Percentiles rank a stretch among this genome's conserved stretches.
Evolutionary conservation across 2,888 invertebrate genomes (phyloP).

Genomic region (Gandaritis pyraliata): DNA sequence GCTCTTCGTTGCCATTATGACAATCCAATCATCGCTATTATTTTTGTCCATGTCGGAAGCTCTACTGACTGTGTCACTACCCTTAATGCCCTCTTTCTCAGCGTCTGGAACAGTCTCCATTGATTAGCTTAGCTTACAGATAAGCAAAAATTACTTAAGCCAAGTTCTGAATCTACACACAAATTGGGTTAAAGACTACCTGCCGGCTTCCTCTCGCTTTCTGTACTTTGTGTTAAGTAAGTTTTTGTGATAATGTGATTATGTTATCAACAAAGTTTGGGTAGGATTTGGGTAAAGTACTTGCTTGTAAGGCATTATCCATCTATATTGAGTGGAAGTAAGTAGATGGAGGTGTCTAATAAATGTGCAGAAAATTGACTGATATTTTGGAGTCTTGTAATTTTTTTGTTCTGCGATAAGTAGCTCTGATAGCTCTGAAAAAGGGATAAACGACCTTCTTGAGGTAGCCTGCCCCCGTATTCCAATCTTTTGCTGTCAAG

Average conservation of each 20-base stretch:
- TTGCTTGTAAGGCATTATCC: not conserved
- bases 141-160: constrained; percentile 33
- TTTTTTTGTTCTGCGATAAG: too few species aligned
- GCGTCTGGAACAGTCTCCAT: constrained; percentile 26
- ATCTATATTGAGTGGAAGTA: not conserved
- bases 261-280: constrained; percentile 9
- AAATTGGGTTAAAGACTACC: constrained; percentile 33
- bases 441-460: too few species aligned
- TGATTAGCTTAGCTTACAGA: constrained; percentile 32
- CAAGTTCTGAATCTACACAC: constrained; percentile 31
- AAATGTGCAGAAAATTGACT: not conserved
- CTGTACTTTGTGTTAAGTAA: constrained; percentile 9
- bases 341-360: not conserved
- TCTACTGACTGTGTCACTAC: constrained; percentile 9
- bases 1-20: too few species aligned
- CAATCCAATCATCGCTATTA: too few species aligned
- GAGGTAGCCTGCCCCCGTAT: too few species aligned
- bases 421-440: too few species aligned
- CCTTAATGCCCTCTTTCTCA: constrained; percentile 1
- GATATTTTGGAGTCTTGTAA: too few species aligned
- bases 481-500: too few species aligned
- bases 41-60: not conserved
- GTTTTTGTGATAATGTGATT: constrained; percentile 18
- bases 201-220: constrained; percentile 1
- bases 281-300: constrained; percentile 6